phyloP scores from a whole-genome alignment of 1,140 invertebrate genomes.

The Zaprionus gabonicus region DNA sequence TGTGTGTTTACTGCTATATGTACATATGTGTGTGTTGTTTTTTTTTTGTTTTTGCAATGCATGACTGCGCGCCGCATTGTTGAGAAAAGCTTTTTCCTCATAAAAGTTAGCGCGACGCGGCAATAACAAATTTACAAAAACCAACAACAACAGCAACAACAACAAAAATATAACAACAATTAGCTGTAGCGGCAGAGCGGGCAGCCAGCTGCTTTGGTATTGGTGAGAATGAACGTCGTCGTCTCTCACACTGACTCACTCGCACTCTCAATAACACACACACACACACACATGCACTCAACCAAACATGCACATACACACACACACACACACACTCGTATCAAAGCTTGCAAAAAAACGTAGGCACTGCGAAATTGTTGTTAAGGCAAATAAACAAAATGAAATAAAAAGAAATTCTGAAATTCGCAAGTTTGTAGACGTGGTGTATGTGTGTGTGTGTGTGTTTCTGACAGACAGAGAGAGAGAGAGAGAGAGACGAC shows the following conservation, averaged over 20 bases:
- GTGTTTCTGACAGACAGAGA: not conserved
- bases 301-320: conserved; percentile 6
- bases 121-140: conserved; percentile 63
- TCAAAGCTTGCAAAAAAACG: conserved; percentile 61
- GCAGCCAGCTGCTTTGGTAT: conserved; percentile 41
- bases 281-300: conserved; percentile 6
- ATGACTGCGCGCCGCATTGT: conserved; percentile 69
- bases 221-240: conserved; percentile 38
- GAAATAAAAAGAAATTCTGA: conserved; percentile 59
- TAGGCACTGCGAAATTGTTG: conserved; percentile 44
- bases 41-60: conserved; percentile 61
- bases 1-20: conserved; percentile 56
- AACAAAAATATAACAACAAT: conserved; percentile 46
- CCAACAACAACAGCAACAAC: too few relatives aligned
- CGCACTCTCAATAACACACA: conserved; percentile 27
- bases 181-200: conserved; percentile 44
- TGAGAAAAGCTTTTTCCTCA: conserved; percentile 72
- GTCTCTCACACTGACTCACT: conserved; percentile 59
- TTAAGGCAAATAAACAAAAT: conserved; percentile 67
- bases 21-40: conserved; percentile 29
- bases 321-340: conserved; percentile 4
- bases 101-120: conserved; percentile 59
- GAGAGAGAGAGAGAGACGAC: conserved; percentile 4
- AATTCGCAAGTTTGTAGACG: conserved; percentile 64
- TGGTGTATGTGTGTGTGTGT: conserved; percentile 24